A percentile compares a stretch with the other conserved stretches of the same genome.
Conservation (phyloP, 1,140 invertebrate species). For the Drosophila sproati region DNA sequence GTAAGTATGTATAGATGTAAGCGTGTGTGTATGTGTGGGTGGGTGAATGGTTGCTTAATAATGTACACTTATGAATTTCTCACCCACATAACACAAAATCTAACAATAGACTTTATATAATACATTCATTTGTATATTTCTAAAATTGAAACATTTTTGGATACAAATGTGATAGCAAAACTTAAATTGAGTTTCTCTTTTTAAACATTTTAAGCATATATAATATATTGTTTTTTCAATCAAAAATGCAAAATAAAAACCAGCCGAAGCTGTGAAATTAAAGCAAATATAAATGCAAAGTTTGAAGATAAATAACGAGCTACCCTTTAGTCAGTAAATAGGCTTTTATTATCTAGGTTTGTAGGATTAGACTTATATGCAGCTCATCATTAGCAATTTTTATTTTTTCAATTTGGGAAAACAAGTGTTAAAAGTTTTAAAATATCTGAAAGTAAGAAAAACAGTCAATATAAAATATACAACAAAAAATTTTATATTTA, state of each 20-base stretch:
- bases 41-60: slow-evolving; percentile 34
- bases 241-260: slow-evolving; percentile 10
- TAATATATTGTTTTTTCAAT: slow-evolving; percentile 12
- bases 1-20: neutral
- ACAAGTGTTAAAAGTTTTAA: too few species aligned
- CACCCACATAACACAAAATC: slow-evolving; percentile 24
- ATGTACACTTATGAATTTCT: slow-evolving; percentile 50
- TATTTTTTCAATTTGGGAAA: too few species aligned
- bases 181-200: neutral
- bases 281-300: neutral
- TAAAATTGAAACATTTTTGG: slow-evolving; percentile 3
- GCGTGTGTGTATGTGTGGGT: slow-evolving; percentile 3
- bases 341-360: too few species aligned
- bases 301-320: too few species aligned
- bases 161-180: neutral
- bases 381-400: too few species aligned
- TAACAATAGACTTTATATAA: slow-evolving; percentile 24
- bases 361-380: too few species aligned
- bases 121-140: neutral
- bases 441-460: too few species aligned
- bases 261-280: neutral
- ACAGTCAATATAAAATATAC: too few species aligned
- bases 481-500: too few species aligned
- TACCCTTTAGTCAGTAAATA: too few species aligned
- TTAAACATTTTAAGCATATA: neutral